Base-by-base conservation (phyloP, 2,797 vertebrate genomes). In the Tenualosa ilisha region DNA sequence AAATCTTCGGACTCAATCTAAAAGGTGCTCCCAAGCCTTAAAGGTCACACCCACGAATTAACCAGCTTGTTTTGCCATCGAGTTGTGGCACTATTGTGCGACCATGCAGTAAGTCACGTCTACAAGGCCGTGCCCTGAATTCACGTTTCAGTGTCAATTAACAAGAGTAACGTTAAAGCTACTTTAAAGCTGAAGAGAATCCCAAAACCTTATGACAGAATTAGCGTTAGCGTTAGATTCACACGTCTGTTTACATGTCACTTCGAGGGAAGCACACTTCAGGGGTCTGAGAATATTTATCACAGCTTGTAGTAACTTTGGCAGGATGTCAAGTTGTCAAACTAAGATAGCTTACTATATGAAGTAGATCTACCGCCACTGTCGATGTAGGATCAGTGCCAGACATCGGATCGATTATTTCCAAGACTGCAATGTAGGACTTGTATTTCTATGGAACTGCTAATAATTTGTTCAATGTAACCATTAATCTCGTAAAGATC, bases 61-160 rank as follows among this genome's bases (percentile, higher is more conserved):
- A 37, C 65, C 3, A 37, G 6, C 37, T 46, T 79, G 15, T 20
- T 20, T 5, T 15, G 31, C 2, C 7, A 31, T 53, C 12, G 37
- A 3, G 31, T 79, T 79, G 40, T 79, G 6, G 20, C 72, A 79
- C 37, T 40, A 43, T 1, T 6, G 17, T 43, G 72, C 5, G 17
- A 22, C 6, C 72, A 79, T 79, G 72, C 72, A 22, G 72, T 5
- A 79, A 20, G 72, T 79, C 72, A 79, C 72, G 72, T 79, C 72
- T 43, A 17, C 72, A 46, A 20, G 72, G 72, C 40, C 72, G 17
- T 79, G 72, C 72, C 40, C 37, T 20, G 37, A 22, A 31, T 72
- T 79, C 17, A 43, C 26, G 40, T 79, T 46, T 40, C 46, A 4
- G 8, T 79, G 72, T 17, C 2, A 79, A 46, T 79, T 46, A 43